Percentiles rank a stretch among this genome's conserved stretches.
Conservation (phyloP, 2,113 vertebrate species). For the Zonotrichia leucophrys region DNA sequence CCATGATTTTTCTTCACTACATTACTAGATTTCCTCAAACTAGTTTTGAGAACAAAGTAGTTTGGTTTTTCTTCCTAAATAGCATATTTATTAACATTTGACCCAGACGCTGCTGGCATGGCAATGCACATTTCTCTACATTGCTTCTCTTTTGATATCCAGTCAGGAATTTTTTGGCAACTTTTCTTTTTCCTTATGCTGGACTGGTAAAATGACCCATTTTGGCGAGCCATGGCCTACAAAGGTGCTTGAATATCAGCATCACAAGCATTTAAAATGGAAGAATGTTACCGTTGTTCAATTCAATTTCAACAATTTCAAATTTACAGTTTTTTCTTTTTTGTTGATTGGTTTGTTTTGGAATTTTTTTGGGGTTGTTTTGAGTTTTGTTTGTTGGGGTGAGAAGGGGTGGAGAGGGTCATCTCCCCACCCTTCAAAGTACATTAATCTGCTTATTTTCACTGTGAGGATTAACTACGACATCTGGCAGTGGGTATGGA, state of each 20-base stretch:
- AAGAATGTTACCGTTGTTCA: neutral
- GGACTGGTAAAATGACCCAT: neutral
- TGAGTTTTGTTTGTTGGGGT: neutral
- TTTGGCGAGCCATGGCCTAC: neutral
- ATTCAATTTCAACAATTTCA: neutral
- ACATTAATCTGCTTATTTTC: neutral
- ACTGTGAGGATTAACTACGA: neutral
- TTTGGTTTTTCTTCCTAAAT: neutral
- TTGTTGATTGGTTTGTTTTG: neutral
- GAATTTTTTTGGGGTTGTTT: fast-evolving
- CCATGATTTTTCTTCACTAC: neutral
- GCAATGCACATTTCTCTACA: neutral
- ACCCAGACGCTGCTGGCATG: neutral
- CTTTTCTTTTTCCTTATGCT: neutral
- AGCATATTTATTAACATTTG: neutral
- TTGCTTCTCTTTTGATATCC: neutral
- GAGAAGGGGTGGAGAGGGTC: neutral
- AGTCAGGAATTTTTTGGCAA: neutral
- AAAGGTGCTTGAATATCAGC: neutral
- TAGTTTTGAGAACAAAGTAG: neutral
- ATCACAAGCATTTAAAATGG: neutral
- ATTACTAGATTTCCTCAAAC: neutral
- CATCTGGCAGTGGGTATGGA: neutral
- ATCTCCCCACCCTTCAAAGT: fast-evolving
- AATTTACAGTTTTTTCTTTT: neutral